Conservation (phyloP, 2,797 vertebrate genomes). For the Crenichthys baileyi region DNA sequence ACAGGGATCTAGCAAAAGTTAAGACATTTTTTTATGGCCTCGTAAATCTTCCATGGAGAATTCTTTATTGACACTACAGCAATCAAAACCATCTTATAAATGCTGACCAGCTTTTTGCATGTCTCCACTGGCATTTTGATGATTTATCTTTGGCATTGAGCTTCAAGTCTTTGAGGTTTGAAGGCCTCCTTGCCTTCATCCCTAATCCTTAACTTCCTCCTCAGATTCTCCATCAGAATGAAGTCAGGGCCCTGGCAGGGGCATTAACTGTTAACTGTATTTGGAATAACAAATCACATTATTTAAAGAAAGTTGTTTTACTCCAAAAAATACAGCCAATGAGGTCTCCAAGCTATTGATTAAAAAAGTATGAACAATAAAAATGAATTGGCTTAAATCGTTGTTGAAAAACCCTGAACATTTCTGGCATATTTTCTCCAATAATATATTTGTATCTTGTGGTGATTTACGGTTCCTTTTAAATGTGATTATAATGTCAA, state of each 20-base stretch:
- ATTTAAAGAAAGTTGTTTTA: no score
- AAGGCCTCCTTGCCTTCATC: not conserved
- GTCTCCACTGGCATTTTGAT: not conserved
- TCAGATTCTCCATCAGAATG: not conserved
- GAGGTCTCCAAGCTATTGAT: no score
- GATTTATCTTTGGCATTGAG: not conserved
- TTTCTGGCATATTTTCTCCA: no score
- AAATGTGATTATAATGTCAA: no score
- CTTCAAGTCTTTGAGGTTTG: not conserved
- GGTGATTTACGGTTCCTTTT: no score
- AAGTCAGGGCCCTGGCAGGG: not conserved
- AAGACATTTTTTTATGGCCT: not conserved
- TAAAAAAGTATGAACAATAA: no score
- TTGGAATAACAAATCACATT: no score
- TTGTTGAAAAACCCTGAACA: no score
- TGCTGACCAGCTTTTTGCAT: not conserved
- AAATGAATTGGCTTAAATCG: no score
- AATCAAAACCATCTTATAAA: not conserved
- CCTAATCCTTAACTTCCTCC: not conserved
- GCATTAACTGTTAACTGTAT: not conserved
- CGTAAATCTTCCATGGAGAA: not conserved
- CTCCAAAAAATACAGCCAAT: no score
- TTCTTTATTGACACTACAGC: not conserved
- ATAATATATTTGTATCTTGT: no score
- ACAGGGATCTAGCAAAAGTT: not conserved